Percentiles rank a stretch among this genome's conserved stretches.
These are phyloP conservation scores for Tauraco hartlaubi DNA, from an alignment of 2,797 vertebrate species.

Conservation along the genomic window DNA sequence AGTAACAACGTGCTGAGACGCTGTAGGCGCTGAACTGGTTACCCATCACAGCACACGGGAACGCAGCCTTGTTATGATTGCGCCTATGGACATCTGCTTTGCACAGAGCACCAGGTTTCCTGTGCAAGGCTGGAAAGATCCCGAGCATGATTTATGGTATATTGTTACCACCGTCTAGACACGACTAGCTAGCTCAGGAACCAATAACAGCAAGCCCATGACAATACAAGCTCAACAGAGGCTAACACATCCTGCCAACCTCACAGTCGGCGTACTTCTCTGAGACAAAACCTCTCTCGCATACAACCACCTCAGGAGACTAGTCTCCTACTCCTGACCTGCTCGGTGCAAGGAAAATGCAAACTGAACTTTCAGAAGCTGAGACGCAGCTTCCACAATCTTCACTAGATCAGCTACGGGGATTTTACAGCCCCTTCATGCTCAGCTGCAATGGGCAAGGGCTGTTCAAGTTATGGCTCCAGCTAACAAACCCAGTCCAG, in stretches of 20 bases:
- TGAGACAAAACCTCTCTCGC: background rate
- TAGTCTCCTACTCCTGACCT: background rate
- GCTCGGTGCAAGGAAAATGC: background rate
- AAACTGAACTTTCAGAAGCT: background rate
- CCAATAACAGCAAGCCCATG: background rate
- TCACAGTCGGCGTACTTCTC: background rate
- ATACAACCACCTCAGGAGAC: background rate
- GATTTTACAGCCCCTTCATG: background rate
- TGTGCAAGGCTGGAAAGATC: background rate
- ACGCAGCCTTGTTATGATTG: background rate
- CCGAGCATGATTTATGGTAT: background rate
- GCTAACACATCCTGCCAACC: background rate
- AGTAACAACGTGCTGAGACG: background rate
- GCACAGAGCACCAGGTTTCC: background rate
- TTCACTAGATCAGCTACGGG: background rate
- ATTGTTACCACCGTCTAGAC: constrained; percentile 61
- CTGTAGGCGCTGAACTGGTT: background rate
- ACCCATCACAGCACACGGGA: background rate
- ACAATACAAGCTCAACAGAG: background rate
- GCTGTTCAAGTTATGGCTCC: background rate
- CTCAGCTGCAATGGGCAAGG: background rate
- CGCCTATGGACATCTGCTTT: background rate
- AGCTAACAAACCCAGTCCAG: background rate
- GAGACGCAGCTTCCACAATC: background rate
- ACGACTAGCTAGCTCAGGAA: constrained; percentile 30